Base-by-base conservation (phyloP, 2,888 invertebrate genomes). In the Schizotus pectinicornis region DNA sequence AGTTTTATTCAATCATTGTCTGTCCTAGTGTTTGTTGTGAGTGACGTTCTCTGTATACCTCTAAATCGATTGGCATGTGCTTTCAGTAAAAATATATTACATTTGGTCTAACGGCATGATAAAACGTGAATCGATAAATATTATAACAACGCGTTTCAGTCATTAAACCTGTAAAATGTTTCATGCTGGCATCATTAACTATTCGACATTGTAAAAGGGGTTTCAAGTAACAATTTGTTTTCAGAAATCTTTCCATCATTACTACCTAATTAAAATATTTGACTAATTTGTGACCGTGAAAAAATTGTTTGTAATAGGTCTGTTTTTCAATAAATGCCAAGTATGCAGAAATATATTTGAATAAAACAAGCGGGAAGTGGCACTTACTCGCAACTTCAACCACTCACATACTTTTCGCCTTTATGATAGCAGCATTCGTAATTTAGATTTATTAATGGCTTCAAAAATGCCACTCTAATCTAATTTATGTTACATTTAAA, bases 21-120 rank as follows among this genome's bases (percentile, higher is more conserved):
- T 43, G 48, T 48, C n/a, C 35, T 32, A 33, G 36, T 47, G 45
- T 65, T 63, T 65, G 63, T 65, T 65, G 65, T 65, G 61, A 63
- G 62, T 51, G 63, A 56, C 58, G 56, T 49, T 45, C 41, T 56
- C 11, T 42, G 42, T 46, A 30, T 35, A 35, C 9, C n/a, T 3
- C 41, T 3, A 22, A 61, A 65, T 63, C 61, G 65, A 65, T 63
- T 56, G 51, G 37, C 50, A 50, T 62, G 56, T 59, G 54, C 52
- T 60, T 59, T 59, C 57, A 57, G 56, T 37, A 55, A 63, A 63
- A 59, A 63, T 59, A 63, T 42, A 47, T 63, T 56, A 61, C 52
- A 33, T 48, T 52, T 53, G 56, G 32, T 54, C 33, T 46, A 62
- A 54, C 41, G 41, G 50, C 32, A 48, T 52, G 46, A 57, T 36